Evolutionary conservation across 1,140 invertebrate species (phyloP).

Genomic region (Drosophila equinoxialis): DNA sequence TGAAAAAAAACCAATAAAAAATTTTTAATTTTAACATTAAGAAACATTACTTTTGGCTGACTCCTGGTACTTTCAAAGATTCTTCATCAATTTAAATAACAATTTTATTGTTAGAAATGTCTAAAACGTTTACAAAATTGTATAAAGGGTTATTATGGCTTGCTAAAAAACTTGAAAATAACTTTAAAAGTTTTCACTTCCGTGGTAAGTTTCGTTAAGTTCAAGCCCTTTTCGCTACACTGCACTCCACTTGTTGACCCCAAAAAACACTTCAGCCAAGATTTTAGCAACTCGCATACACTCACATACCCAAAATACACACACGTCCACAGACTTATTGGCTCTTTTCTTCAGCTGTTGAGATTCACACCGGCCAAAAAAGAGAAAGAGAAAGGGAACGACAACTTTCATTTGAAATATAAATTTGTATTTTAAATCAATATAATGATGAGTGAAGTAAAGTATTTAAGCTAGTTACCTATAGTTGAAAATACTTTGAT

Average conservation of each 20-base stretch:
- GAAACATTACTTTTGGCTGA: too few relatives aligned
- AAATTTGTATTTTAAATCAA: too few relatives aligned
- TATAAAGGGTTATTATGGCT: not conserved
- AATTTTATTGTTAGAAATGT: too few relatives aligned
- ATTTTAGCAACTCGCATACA: constrained; percentile 3
- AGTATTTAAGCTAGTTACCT: not conserved
- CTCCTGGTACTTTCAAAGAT: too few relatives aligned
- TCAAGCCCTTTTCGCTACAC: not conserved
- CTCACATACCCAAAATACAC: not conserved
- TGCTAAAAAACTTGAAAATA: not conserved
- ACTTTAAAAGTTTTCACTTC: constrained; percentile 5
- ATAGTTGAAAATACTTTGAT: not conserved
- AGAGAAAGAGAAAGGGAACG: not conserved
- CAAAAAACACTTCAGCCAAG: constrained; percentile 3
- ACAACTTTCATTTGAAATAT: not conserved
- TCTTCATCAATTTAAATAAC: too few relatives aligned
- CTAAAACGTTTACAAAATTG: not conserved
- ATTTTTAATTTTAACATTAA: too few relatives aligned
- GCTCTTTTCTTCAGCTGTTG: constrained; percentile 37
- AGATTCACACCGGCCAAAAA: constrained; percentile 37
- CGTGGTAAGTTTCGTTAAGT: not conserved
- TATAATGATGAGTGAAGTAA: not conserved
- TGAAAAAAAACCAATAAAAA: too few relatives aligned
- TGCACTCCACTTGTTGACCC: constrained; percentile 8
- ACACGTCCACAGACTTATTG: not conserved